Conservation (phyloP, 1,140 invertebrate genomes). For the Temnothorax curvispinosus region DNA sequence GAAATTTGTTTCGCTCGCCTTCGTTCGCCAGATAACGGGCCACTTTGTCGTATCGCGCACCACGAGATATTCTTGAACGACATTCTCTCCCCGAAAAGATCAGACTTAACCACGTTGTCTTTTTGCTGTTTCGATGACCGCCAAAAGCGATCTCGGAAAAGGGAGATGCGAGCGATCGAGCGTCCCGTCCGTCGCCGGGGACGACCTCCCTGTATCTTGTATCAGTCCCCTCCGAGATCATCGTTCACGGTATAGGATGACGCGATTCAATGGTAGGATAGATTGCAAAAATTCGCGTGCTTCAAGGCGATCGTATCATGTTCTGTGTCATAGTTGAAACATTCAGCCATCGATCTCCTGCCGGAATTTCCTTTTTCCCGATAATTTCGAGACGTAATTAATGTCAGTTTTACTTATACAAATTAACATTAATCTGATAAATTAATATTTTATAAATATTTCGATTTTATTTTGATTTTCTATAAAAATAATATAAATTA, state of each 20-base stretch:
- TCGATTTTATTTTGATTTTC: neutral
- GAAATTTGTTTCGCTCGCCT: conserved; percentile 37
- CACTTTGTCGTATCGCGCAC: conserved; percentile 62
- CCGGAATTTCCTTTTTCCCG: neutral
- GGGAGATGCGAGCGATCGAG: conserved; percentile 39
- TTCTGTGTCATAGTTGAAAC: conserved; percentile 45
- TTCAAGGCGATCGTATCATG: conserved; percentile 61
- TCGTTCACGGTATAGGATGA: conserved; percentile 69
- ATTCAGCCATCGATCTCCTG: conserved; percentile 7
- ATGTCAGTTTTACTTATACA: neutral
- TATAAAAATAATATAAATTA: neutral
- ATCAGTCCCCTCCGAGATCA: conserved; percentile 60
- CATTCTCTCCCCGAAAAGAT: conserved; percentile 38
- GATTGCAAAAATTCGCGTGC: conserved; percentile 66
- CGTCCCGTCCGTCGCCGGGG: conserved; percentile 23
- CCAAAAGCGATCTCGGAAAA: conserved; percentile 41
- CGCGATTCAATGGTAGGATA: conserved; percentile 71
- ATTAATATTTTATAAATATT: neutral
- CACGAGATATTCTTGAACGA: conserved; percentile 37
- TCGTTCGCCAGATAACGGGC: conserved; percentile 51
- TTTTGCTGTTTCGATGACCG: conserved; percentile 44
- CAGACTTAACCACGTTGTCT: conserved; percentile 24
- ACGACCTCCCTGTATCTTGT: conserved; percentile 64
- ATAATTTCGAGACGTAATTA: neutral
- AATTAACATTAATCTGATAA: neutral